Conservation (phyloP, 1,140 invertebrate species). For the Brachystomella parvula region DNA sequence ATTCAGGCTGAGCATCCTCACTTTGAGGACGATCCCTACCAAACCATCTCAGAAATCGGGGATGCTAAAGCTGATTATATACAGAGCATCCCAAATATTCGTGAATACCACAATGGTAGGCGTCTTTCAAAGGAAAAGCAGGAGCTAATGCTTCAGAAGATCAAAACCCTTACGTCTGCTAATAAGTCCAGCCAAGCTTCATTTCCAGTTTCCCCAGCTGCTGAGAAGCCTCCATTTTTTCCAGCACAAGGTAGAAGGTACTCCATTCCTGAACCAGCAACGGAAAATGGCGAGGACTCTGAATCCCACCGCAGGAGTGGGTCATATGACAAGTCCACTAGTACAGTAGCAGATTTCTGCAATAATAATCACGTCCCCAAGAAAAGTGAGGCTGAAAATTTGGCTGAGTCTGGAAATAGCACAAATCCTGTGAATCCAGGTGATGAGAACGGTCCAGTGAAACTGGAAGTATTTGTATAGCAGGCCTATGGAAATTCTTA, state of each 20-base stretch:
- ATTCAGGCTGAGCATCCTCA: background rate
- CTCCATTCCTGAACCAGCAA: no score
- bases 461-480: no score
- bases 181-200: background rate
- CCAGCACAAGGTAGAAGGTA: no score
- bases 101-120: background rate
- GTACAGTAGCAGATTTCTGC: background rate
- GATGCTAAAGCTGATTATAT: background rate
- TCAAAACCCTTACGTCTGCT: background rate
- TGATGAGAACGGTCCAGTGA: no score
- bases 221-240: no score
- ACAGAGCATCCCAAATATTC: background rate
- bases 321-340: background rate
- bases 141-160: background rate
- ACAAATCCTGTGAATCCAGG: no score
- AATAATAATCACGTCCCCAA: background rate
- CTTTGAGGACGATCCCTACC: background rate
- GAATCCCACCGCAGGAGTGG: background rate
- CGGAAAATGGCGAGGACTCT: no score
- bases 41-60: slow-evolving; percentile 2
- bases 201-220: background rate
- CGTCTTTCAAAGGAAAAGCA: background rate
- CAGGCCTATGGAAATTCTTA: no score
- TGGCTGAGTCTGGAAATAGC: no score
- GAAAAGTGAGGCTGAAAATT: background rate